Conservation (phyloP, 1,140 invertebrate species). For the Lepidurus apus region DNA sequence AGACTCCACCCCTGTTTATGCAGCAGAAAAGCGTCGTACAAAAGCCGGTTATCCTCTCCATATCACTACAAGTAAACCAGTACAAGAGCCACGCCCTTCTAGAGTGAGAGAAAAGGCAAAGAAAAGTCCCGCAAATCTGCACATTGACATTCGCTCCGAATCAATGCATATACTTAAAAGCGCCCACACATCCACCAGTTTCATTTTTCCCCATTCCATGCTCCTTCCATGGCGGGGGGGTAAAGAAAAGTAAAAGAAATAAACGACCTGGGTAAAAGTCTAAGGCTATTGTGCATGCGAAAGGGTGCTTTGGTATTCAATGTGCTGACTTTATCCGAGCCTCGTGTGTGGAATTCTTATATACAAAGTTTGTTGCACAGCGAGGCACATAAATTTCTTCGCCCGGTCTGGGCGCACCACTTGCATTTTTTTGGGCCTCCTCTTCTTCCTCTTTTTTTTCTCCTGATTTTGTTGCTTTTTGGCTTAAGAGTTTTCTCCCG, state of each 20-base stretch:
- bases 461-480: neutral
- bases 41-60: too few relatives aligned
- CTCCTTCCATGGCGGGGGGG: too few relatives aligned
- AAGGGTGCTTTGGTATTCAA: slow-evolving; percentile 19
- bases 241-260: neutral
- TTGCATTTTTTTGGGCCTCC: neutral
- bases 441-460: neutral
- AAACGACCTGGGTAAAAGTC: neutral
- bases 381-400: slow-evolving; percentile 6
- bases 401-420: neutral
- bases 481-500: neutral
- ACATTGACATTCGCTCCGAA: slow-evolving; percentile 1
- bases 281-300: slow-evolving; percentile 18
- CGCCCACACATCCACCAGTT: neutral
- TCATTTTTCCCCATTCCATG: neutral
- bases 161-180: neutral
- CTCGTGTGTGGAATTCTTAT: slow-evolving; percentile 8
- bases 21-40: too few relatives aligned
- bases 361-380: neutral
- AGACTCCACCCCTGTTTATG: neutral
- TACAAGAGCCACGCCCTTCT: neutral
- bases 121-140: neutral
- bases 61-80: neutral
- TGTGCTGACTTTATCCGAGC: slow-evolving; percentile 17
- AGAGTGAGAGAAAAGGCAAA: neutral